Evolutionary conservation across 2,888 invertebrate genomes (phyloP), one percentile per base, ranked within the genome.

Genomic region (Acanthoscelides obtectus): DNA sequence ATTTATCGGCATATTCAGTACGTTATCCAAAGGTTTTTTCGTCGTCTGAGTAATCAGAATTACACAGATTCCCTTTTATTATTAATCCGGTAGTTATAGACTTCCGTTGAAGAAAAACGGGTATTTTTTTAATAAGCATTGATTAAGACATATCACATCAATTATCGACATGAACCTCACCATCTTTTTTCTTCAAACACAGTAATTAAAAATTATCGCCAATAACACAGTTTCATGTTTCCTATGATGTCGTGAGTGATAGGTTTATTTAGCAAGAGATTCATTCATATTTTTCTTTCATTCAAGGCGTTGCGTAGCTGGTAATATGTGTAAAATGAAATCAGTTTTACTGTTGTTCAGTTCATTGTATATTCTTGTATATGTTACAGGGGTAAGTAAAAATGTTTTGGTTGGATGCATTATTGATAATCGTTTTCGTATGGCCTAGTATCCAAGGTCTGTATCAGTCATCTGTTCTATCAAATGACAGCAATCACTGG

Each of bases 311-410:
- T 12, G 45, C 1, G 45, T 12, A 12, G 8, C 3, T 12, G 17
- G 12, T 6, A 69, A 19, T 0, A 74, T 72, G 70, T 67, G 69
- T 64, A 70, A 69, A 66, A 67, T 71, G 69, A 72, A 72, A 69
- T 65, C 20, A 0, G 20, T 66, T 20, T 17, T 27, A 68, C 22
- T 68, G 6, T n/a, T 71, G 25, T 17, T 72, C 64, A 8, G 45
- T 17, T 45, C 72, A 17, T 21, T 65, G 21, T 67, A 22, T 21
- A 22, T 66, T 12, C 2, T 72, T 20, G 64, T 71, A 20, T 64
- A 25, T 71, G 66, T 67, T 69, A 71, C 66, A 20, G 74, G 71
- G 71, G 74, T 74, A 65, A 74, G 72, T 25, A 19, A 20, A 69
- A 22, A 64, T 65, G 19, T 68, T 68, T 20, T 20, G 22, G 8